phyloP scores from a whole-genome alignment of 2,888 invertebrate genomes.

The Monoplex corrugatus region DNA sequence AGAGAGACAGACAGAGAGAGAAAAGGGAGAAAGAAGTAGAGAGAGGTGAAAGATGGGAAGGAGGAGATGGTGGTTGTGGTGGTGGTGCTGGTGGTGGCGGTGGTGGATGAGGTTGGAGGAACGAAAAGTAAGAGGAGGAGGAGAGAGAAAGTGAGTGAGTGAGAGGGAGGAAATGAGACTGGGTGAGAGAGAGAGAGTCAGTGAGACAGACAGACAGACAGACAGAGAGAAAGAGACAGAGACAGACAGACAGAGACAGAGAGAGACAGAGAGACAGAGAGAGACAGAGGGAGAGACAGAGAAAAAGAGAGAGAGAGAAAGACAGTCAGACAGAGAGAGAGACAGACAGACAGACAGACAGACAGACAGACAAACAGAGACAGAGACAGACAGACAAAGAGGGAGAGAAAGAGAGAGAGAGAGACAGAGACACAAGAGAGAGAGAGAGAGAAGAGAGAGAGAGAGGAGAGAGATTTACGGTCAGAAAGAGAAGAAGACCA shows the following conservation, averaged over 20 bases:
- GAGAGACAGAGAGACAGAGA: too few relatives aligned
- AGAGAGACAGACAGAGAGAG: too few relatives aligned
- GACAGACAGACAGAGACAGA: neutral
- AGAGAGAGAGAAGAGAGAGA: neutral
- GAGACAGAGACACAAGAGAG: neutral
- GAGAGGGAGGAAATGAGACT: neutral
- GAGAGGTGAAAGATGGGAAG: too few relatives aligned
- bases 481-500: neutral
- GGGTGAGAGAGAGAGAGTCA: neutral
- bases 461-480: neutral
- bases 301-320: too few relatives aligned
- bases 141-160: neutral
- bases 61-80: too few relatives aligned
- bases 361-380: neutral
- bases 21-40: too few relatives aligned
- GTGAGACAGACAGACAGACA: neutral
- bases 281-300: too few relatives aligned
- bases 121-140: neutral
- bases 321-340: too few relatives aligned
- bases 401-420: neutral
- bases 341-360: neutral
- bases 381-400: neutral
- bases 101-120: too few relatives aligned
- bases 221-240: neutral
- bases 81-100: too few relatives aligned